Evolutionary conservation across 2,113 vertebrate genomes (phyloP), one percentile per base, ranked within the genome.

Genomic region (Engraulis encrasicolus): DNA sequence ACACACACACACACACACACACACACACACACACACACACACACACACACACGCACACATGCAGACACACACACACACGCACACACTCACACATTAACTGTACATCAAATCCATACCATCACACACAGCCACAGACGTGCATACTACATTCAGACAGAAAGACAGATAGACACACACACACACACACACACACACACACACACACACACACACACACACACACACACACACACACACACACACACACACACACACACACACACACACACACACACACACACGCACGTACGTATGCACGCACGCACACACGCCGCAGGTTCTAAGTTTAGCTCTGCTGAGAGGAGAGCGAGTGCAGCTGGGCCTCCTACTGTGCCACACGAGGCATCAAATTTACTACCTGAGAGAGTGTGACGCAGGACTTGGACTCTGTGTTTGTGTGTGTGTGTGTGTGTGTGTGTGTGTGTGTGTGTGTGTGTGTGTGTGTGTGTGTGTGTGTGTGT

Each of bases 141-240:
- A 58, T 84, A 58, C 86, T 86, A 9, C 9, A 5, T 5, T 5
- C 40, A 45, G 40, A 9, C 9, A 45, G 3, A 61, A 86, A 84
- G 34, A 1, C 19, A 20, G n/a, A n/a, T 20, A 7, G 19, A 58
- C 52, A 58, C 52, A 58, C 58, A 31, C 58, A 66, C 11, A 31
- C 6, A 7, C 9, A 1, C 2, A 11, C 2, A n/a, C 20, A 58
- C 20, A 6, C 20, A 58, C 19, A 48, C 50, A 1, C 38, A 79
- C 6, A 80, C 48, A 50, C 50, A 37, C 5, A 17, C 48, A 61
- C 11, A 37, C 17, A 58, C 4, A 0, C 2, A 17, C 34, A 48
- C 1, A n/a, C n/a, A n/a, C n/a, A n/a, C n/a, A n/a, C n/a, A n/a
- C n/a, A n/a, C n/a, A n/a, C n/a, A n/a, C n/a, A n/a, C n/a, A n/a